Evolutionary conservation across 2,888 invertebrate species (phyloP), one percentile per base, ranked within the genome.

Genomic region (Polydesmus complanatus): DNA sequence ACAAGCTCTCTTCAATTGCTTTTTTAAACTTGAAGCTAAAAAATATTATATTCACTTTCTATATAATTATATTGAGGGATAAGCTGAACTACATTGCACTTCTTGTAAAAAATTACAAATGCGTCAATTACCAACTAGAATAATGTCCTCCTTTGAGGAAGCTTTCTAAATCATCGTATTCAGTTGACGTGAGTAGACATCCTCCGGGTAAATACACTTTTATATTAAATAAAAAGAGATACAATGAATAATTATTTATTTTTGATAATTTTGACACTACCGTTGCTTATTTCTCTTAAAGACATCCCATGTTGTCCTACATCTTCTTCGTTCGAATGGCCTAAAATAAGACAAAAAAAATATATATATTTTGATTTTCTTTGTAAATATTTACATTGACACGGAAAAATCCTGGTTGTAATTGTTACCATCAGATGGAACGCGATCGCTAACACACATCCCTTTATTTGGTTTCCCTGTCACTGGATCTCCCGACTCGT

Each of bases 201-300:
- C 58, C 58, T n/a, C 58, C 58, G 3, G 58, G 50, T 11, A 58
- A 27, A 51, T 52, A 52, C 1, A 58, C 58, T 58, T n/a, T n/a
- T n/a, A n/a, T n/a, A n/a, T n/a, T n/a, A n/a, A n/a, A n/a, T n/a
- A n/a, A n/a, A n/a, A n/a, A n/a, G n/a, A n/a, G n/a, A n/a, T n/a
- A n/a, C n/a, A n/a, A n/a, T n/a, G n/a, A n/a, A n/a, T n/a, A n/a
- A n/a, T n/a, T n/a, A n/a, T n/a, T n/a, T n/a, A n/a, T n/a, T n/a
- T n/a, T n/a, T n/a, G n/a, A n/a, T n/a, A n/a, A 8, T 37, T 37
- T 8, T 37, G 37, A 37, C 5, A 37, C 8, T 14, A 37, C 37
- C 37, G 5, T 5, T 37, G 37, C 37, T 14, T 8, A 37, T 14
- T 37, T 37, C 37, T 14, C 14, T 37, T 5, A 37, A 37, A 8